phyloP scores from a whole-genome alignment of 1,140 invertebrate species.

The Drosophila micromelanica region DNA sequence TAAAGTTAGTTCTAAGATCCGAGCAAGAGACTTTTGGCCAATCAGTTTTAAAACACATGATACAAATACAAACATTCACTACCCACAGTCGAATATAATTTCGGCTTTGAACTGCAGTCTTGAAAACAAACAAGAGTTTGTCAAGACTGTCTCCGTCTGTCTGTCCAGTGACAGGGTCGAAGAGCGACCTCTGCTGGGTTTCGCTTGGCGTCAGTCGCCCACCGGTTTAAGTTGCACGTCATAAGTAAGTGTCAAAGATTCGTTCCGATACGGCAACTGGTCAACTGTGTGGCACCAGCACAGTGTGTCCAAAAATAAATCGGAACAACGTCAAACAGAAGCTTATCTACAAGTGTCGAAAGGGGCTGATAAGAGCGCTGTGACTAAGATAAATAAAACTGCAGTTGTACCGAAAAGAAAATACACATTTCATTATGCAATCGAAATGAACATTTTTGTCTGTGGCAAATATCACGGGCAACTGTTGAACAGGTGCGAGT shows the following conservation, averaged over 20 bases:
- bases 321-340: conserved; percentile 8
- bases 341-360: conserved; percentile 63
- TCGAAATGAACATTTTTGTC: conserved; percentile 11
- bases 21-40: too few relatives aligned
- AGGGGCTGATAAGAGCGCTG: conserved; percentile 45
- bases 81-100: too few relatives aligned
- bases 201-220: conserved; percentile 23
- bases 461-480: conserved; percentile 62
- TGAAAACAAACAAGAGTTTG: neutral
- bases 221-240: conserved; percentile 10
- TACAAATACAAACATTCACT: neutral
- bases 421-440: conserved; percentile 51
- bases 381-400: conserved; percentile 43
- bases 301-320: conserved; percentile 33
- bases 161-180: conserved; percentile 17
- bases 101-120: too few relatives aligned
- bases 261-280: conserved; percentile 4
- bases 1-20: too few relatives aligned
- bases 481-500: conserved; percentile 7
- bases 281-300: neutral
- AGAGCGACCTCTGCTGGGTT: conserved; percentile 10
- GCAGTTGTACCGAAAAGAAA: conserved; percentile 15
- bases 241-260: conserved; percentile 26
- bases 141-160: neutral
- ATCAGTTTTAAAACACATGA: too few relatives aligned